These are phyloP conservation scores for Sinopyrophorus schimmeli DNA, from an alignment of 2,888 invertebrate species.

Conservation along the genomic window DNA sequence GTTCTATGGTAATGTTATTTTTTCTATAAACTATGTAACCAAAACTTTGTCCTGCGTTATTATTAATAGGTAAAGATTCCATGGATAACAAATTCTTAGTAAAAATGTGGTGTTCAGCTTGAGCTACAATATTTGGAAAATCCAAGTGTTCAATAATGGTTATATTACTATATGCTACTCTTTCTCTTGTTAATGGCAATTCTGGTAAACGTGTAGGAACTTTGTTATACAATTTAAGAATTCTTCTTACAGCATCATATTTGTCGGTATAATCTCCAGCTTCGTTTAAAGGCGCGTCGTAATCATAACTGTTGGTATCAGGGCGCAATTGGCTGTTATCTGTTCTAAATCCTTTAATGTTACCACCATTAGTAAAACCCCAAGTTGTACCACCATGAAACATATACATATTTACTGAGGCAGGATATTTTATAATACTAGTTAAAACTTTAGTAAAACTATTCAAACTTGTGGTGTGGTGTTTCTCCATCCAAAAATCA, in stretches of 20 bases:
- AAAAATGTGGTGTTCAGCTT: constrained; percentile 26
- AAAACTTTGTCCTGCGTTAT: constrained; percentile 59
- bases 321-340: constrained; percentile 38
- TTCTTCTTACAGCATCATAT: constrained; percentile 70
- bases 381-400: constrained; percentile 89
- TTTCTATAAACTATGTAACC: constrained; percentile 61
- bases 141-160: constrained; percentile 38
- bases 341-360: constrained; percentile 32
- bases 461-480: constrained; percentile 39
- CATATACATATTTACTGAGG: constrained; percentile 84
- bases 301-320: constrained; percentile 57
- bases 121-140: constrained; percentile 34
- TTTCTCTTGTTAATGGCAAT: constrained; percentile 44
- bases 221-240: constrained; percentile 49
- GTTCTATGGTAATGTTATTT: constrained; percentile 40
- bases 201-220: constrained; percentile 47
- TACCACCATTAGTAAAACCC: constrained; percentile 60
- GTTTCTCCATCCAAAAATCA: constrained; percentile 59
- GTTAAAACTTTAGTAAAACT: constrained; percentile 42
- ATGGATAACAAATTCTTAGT: constrained; percentile 39
- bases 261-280: constrained; percentile 88
- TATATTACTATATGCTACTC: constrained; percentile 45
- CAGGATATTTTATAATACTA: constrained; percentile 45
- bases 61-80: constrained; percentile 51
- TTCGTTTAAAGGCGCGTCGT: constrained; percentile 88